Percentiles rank a stretch among this genome's conserved stretches.
These are phyloP conservation scores for Amazona guildingii DNA, from an alignment of 2,113 vertebrate species.

Conservation along the genomic window DNA sequence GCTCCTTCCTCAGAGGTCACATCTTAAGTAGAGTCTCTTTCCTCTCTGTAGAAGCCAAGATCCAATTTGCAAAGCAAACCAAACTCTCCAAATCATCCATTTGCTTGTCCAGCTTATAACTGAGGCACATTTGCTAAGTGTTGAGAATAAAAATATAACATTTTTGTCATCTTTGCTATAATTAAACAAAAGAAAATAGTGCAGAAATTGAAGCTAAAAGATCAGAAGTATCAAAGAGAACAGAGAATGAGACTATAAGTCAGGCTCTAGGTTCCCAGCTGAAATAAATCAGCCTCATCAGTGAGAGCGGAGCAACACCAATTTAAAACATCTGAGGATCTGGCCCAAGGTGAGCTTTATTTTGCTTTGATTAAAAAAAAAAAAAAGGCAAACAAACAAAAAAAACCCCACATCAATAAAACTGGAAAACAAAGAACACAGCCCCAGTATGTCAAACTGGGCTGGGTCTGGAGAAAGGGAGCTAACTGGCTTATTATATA, in stretches of 20 bases:
- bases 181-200: neutral
- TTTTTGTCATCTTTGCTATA: neutral
- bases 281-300: neutral
- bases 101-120: neutral
- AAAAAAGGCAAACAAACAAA: neutral
- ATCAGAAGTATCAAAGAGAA: neutral
- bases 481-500: slow-evolving; percentile 42
- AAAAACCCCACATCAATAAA: neutral
- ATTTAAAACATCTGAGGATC: neutral
- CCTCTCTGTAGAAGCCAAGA: neutral
- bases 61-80: neutral
- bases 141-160: rapidly evolving
- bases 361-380: neutral
- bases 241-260: neutral
- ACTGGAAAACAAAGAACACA: neutral
- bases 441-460: neutral
- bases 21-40: neutral
- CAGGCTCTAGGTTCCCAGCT: neutral
- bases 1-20: neutral
- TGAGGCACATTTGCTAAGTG: neutral
- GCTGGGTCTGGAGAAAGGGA: slow-evolving; percentile 6
- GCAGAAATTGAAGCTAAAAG: neutral
- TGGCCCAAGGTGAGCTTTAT: neutral
- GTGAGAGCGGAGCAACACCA: neutral
- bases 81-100: neutral